Evolutionary conservation across 2,888 invertebrate species (phyloP).

Genomic region (Thymelicus sylvestris): DNA sequence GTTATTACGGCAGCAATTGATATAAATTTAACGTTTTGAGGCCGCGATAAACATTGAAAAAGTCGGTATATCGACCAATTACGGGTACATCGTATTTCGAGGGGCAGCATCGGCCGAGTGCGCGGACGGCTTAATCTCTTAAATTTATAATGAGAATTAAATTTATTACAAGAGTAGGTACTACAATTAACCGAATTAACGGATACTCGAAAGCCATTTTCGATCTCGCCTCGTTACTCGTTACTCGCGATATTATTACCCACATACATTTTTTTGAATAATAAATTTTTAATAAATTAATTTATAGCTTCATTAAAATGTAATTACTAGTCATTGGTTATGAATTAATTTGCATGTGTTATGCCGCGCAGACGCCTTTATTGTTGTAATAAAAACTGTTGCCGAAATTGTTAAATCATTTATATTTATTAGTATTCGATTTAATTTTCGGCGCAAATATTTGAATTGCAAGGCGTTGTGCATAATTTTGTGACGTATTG

Average conservation of each 20-base stretch:
- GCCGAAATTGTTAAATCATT: constrained; percentile 16
- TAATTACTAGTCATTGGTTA: constrained; percentile 69
- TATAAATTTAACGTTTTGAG: constrained; percentile 9
- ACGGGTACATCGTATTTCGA: constrained; percentile 41
- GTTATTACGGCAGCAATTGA: background rate
- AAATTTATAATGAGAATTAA: constrained; percentile 56
- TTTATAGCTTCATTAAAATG: constrained; percentile 75
- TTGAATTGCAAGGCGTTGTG: background rate
- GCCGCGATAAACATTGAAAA: constrained; percentile 29
- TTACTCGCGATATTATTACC: constrained; percentile 50
- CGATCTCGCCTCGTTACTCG: constrained; percentile 46
- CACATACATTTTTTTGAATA: constrained; percentile 57
- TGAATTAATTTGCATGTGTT: constrained; percentile 54
- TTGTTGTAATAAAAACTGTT: constrained; percentile 29
- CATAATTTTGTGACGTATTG: background rate
- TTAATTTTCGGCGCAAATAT: constrained; percentile 27
- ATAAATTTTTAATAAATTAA: constrained; percentile 80
- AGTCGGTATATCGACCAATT: constrained; percentile 41
- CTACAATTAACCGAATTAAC: constrained; percentile 73
- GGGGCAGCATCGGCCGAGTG: constrained; percentile 41
- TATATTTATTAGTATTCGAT: constrained; percentile 21
- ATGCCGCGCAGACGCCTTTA: constrained; percentile 36
- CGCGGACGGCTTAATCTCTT: constrained; percentile 58
- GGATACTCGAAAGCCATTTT: constrained; percentile 60
- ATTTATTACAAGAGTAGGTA: constrained; percentile 62